Base-by-base conservation (phyloP, 1,140 invertebrate genomes). In the Macrotrachela quadricornifera region DNA sequence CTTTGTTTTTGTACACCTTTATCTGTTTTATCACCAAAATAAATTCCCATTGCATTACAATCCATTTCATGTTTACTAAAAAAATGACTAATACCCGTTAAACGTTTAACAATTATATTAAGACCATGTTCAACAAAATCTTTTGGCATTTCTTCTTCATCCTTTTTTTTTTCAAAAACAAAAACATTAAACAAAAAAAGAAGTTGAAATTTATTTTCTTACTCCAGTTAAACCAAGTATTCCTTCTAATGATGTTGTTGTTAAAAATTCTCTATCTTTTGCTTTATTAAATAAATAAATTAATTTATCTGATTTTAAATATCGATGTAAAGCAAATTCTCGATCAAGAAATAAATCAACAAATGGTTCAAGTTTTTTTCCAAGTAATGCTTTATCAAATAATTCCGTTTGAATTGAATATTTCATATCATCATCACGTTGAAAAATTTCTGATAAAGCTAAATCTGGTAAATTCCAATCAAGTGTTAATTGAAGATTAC, bases 401-500 rank as follows among this genome's bases (percentile, higher is more conserved):
- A 72, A 57, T 13, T 63, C 57, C 37, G 44, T 45, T 44, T 51
- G 41, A 30, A 51, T 42, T 12, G 44, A 41, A 37, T 44, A 13
- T 45, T 51, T 51, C n/a, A 44, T 15, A 16, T 41, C 44, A 15
- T 63, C 64, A 55, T 68, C 64, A 55, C 61, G 63, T 40, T 63
- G 47, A 49, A 71, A 66, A 21, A 73, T 66, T 59, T 71, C 66
- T 39, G 59, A 61, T 16, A 59, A 49, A 6, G 70, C 71, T 30
- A 73, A 58, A 45, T 71, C 63, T 9, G 67, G 63, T 54, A 65
- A 58, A 54, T 73, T 73, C 71, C 71, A 73, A 55, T 71, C 68
- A 16, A 73, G 44, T 10, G 67, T 68, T 14, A 72, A 61, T 44
- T 64, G 65, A 1, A 72, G 56, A 72, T 58, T 48, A 68, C 62